A percentile compares a stretch with the other conserved stretches of the same genome.
Conservation (phyloP, 2,113 vertebrate genomes). For the Chrysemys picta region DNA sequence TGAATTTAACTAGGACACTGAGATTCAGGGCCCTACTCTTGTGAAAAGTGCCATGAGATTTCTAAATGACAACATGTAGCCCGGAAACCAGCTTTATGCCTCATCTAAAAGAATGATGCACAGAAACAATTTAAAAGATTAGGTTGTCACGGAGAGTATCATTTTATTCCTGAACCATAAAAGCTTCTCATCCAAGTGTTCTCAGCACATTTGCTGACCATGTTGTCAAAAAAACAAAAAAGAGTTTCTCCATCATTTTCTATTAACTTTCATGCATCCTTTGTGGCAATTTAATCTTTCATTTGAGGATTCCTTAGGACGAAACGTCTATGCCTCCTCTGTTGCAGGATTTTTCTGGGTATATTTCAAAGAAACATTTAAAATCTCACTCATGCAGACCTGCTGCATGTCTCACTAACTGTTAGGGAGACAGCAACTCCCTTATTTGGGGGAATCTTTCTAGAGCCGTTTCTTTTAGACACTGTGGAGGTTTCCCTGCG, state of each 20-base stretch:
- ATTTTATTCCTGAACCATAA: background rate
- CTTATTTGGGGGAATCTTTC: background rate
- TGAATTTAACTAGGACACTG: background rate
- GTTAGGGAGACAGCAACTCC: background rate
- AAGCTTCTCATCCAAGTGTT: background rate
- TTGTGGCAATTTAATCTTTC: background rate
- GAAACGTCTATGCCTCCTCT: background rate
- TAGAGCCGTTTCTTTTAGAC: background rate
- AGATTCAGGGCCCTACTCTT: background rate
- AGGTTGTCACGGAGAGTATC: background rate
- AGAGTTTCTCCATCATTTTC: background rate
- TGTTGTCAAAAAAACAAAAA: background rate
- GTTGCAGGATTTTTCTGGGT: background rate
- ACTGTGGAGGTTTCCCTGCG: background rate
- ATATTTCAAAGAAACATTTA: background rate
- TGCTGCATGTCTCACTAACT: background rate
- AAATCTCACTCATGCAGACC: background rate
- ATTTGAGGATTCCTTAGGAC: background rate
- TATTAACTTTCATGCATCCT: rapidly evolving
- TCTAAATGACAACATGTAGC: background rate
- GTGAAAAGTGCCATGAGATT: background rate
- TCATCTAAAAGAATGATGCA: background rate
- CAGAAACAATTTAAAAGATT: background rate
- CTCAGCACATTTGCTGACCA: background rate
- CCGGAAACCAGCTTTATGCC: background rate